Evolutionary conservation across 2,797 vertebrate species (phyloP).

Genomic region (Sardinella longiceps): DNA sequence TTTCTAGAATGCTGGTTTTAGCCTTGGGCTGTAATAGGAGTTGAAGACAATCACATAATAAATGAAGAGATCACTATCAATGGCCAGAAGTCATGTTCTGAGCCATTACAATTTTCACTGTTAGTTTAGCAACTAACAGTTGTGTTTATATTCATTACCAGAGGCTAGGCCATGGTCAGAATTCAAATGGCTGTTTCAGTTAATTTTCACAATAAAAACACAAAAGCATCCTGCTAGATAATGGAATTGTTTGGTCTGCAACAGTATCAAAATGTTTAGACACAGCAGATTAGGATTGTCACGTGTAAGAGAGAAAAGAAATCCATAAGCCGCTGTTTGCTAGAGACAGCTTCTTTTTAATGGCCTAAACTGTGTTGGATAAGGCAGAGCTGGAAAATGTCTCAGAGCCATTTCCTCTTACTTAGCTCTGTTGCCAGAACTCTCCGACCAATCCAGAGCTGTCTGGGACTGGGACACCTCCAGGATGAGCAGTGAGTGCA

Average conservation of each 20-base stretch:
- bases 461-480: slow-evolving; percentile 54
- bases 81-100: slow-evolving; percentile 47
- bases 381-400: slow-evolving; percentile 22
- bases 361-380: slow-evolving; percentile 38
- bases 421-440: slow-evolving; percentile 58
- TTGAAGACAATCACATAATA: slow-evolving; percentile 60
- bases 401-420: slow-evolving; percentile 52
- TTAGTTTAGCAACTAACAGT: neutral
- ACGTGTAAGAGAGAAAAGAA: neutral
- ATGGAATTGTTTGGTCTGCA: neutral
- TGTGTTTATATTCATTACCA: neutral
- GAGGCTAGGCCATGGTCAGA: neutral
- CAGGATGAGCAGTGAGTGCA: neutral
- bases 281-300: neutral
- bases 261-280: neutral
- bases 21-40: slow-evolving; percentile 44
- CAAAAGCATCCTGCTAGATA: neutral
- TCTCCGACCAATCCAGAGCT: slow-evolving; percentile 41
- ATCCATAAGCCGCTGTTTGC: neutral
- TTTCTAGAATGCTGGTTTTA: neutral
- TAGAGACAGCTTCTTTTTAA: slow-evolving; percentile 20
- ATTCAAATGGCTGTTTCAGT: neutral
- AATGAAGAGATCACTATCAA: slow-evolving; percentile 64
- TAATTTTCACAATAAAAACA: neutral
- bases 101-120: slow-evolving; percentile 30